Percentiles rank a stretch among this genome's conserved stretches.
phyloP scores from a whole-genome alignment of 2,888 invertebrate genomes.

The Mylabris sibirica region DNA sequence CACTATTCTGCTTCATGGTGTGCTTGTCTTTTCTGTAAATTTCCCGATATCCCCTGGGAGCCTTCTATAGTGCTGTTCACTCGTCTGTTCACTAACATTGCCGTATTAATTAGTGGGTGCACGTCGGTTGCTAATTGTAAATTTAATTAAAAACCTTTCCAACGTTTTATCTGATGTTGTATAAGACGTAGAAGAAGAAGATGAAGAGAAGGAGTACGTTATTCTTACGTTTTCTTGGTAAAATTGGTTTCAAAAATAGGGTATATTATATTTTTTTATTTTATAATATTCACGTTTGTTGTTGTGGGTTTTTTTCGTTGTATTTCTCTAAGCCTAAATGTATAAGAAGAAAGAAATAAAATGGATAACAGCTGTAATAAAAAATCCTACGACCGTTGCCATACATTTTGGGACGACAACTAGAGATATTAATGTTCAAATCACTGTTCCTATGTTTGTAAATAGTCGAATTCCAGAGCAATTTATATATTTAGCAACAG shows the following conservation, averaged over 20 bases:
- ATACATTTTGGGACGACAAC: constrained; percentile 32
- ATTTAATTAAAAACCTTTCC: constrained; percentile 60
- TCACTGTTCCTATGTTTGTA: constrained; percentile 55
- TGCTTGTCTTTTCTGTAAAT: constrained; percentile 22
- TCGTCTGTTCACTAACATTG: constrained; percentile 35
- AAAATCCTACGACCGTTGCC: constrained; percentile 20
- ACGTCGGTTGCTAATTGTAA: constrained; percentile 60
- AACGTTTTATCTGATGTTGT: constrained; percentile 54
- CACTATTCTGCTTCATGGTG: constrained; percentile 12
- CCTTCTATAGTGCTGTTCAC: constrained; percentile 23
- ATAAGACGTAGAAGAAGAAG: constrained; percentile 49
- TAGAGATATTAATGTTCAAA: constrained; percentile 51
- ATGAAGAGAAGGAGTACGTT: constrained; percentile 51
- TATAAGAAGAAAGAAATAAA: constrained; percentile 10
- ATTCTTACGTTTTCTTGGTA: constrained; percentile 46
- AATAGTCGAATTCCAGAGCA: constrained; percentile 59
- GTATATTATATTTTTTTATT: not conserved
- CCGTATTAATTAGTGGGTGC: constrained; percentile 61
- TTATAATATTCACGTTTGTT: not conserved
- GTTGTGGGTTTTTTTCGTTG: not conserved
- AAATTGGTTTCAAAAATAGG: constrained; percentile 13
- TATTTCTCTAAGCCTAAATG: constrained; percentile 1
- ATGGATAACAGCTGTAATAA: constrained; percentile 31
- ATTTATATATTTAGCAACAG: constrained; percentile 61
- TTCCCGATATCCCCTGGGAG: constrained; percentile 35